Evolutionary conservation across 2,888 invertebrate genomes (phyloP), one percentile per base, ranked within the genome.

Genomic region (Hemicrepidius hirtus): DNA sequence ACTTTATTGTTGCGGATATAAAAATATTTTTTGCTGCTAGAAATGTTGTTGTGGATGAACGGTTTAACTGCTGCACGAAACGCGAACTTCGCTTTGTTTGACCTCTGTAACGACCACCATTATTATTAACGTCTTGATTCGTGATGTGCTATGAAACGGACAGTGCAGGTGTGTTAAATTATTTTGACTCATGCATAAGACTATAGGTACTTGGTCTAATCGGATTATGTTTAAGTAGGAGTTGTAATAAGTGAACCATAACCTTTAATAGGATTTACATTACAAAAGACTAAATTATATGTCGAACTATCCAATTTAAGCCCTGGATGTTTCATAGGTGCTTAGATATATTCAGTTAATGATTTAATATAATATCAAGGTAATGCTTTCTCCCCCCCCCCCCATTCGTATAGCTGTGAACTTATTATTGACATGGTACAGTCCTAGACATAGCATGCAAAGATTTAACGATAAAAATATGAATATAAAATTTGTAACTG

Each of bases 211-310:
- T n/a, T n/a, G n/a, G 24, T 44, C 16, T 66, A 66, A 66, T 66
- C 66, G 55, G 55, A 66, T 66, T 66, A 66, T 44, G 32, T 16
- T 16, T 57, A 20, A 13, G 37, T 10, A 57, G 9, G 35, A 55
- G 50, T 68, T 62, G 68, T 24, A 3, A 24, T 55, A 68, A 62
- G 63, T 28, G 53, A 69, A 50, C 63, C 55, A 24, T 55, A 53
- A 50, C 41, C 24, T 62, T 69, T 63, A 69, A 69, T 53, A 55
- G 63, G 63, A 69, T 69, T 69, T 69, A 50, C 60, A 53, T 69
- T 20, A 62, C 13, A 53, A 69, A 62, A 59, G 60, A 50, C 35
- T 24, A 21, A 60, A 49, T 49, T 68, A 68, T 59, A 32, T n/a
- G 46, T 44, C 35, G 21, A 46, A 37, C 67, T 46, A 53, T 28